A percentile compares a stretch with the other conserved stretches of the same genome.
These are phyloP conservation scores for Neomonachus schauinslandi DNA, from an alignment of 2,113 vertebrate species.

Conservation along the genomic window DNA sequence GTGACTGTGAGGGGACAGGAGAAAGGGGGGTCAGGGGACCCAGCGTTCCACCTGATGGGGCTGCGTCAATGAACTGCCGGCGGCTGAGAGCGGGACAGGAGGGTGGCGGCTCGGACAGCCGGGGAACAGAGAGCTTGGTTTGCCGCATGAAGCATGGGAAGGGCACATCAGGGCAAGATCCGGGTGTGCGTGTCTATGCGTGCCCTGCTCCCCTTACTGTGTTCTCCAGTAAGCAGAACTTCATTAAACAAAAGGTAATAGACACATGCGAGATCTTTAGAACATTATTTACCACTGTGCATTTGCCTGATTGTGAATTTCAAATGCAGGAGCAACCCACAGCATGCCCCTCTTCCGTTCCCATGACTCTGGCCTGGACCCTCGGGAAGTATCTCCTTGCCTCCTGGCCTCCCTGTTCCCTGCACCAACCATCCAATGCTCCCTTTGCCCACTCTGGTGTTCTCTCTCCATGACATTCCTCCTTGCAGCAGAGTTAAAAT, in stretches of 20 bases:
- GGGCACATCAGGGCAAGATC: accelerated
- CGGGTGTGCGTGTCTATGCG: accelerated
- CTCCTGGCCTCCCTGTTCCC: neutral
- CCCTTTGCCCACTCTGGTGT: neutral
- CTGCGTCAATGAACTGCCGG: no score
- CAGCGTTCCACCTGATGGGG: neutral
- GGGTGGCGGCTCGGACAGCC: accelerated
- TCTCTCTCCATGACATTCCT: neutral
- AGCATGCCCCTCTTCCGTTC: accelerated
- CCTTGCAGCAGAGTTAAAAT: neutral
- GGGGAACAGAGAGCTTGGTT: neutral
- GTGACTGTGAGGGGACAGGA: no score
- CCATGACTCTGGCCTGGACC: accelerated
- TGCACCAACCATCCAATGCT: neutral
- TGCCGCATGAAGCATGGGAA: neutral
- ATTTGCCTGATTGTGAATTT: neutral
- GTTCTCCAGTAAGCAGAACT: neutral
- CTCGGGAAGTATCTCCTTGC: neutral
- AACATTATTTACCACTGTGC: neutral
- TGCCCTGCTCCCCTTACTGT: no score
- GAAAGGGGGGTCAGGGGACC: no score
- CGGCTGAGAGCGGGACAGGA: neutral
- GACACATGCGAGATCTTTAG: neutral
- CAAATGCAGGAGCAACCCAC: neutral
- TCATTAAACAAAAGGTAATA: neutral